These are phyloP conservation scores for Cheracebus regulus DNA, from an alignment of 2,797 vertebrate genomes.

Conservation along the genomic window DNA sequence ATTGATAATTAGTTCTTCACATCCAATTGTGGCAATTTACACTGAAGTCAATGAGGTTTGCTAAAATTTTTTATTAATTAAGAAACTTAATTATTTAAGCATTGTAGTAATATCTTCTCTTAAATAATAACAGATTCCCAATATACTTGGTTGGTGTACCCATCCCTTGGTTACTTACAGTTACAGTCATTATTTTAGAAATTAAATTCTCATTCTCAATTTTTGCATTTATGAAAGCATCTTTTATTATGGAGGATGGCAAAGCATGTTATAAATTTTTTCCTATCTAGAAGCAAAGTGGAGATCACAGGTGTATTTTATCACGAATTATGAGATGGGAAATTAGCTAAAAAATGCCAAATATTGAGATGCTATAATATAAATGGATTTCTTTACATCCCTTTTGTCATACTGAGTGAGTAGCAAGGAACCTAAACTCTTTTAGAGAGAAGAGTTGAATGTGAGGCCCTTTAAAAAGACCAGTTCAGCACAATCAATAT, in stretches of 20 bases:
- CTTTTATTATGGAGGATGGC: not conserved
- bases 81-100: not conserved
- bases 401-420: not conserved
- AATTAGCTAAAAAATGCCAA: not conserved
- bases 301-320: not conserved
- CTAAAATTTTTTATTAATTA: slow-evolving; percentile 36
- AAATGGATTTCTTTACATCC: not conserved
- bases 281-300: not conserved
- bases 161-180: not conserved
- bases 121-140: slow-evolving; percentile 52
- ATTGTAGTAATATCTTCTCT: slow-evolving; percentile 31
- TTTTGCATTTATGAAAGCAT: not conserved
- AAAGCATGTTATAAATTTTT: not conserved
- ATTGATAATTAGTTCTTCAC: slow-evolving; percentile 43
- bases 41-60: slow-evolving; percentile 19
- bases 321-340: not conserved
- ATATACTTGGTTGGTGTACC: slow-evolving; percentile 36
- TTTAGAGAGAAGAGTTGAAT: not conserved
- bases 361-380: not conserved
- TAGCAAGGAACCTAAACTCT: not conserved
- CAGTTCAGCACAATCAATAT: not conserved
- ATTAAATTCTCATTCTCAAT: slow-evolving; percentile 32
- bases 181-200: slow-evolving; percentile 31
- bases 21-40: slow-evolving; percentile 25
- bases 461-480: not conserved